These are phyloP conservation scores for Cephus runcator DNA, from an alignment of 2,888 invertebrate species.

Conservation along the genomic window DNA sequence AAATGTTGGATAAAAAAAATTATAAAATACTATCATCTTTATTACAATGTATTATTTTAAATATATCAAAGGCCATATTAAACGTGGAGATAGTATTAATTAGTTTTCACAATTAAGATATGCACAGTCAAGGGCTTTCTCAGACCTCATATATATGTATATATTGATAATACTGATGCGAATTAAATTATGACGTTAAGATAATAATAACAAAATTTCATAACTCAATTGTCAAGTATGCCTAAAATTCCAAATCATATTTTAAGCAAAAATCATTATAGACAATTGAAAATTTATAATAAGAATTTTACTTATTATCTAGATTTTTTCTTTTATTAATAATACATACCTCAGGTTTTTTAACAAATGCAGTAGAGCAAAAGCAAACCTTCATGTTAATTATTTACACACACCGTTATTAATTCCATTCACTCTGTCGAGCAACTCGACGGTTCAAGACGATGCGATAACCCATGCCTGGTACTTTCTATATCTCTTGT, in stretches of 20 bases:
- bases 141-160: neutral
- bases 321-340: neutral
- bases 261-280: neutral
- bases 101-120: neutral
- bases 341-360: neutral
- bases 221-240: neutral
- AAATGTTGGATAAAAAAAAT: neutral
- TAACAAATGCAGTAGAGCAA: neutral
- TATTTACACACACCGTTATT: neutral
- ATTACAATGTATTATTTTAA: neutral
- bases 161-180: no score
- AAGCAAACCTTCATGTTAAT: neutral
- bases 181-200: no score
- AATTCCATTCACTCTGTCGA: neutral
- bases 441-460: neutral
- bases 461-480: neutral
- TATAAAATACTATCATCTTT: neutral
- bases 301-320: neutral
- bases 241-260: neutral
- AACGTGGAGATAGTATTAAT: neutral
- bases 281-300: neutral
- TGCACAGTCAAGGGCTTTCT: neutral
- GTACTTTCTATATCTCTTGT: neutral
- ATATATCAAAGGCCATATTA: neutral
- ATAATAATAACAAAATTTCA: neutral